Evolutionary conservation across 2,113 vertebrate species (phyloP).

Genomic region (Tympanuchus pallidicinctus): DNA sequence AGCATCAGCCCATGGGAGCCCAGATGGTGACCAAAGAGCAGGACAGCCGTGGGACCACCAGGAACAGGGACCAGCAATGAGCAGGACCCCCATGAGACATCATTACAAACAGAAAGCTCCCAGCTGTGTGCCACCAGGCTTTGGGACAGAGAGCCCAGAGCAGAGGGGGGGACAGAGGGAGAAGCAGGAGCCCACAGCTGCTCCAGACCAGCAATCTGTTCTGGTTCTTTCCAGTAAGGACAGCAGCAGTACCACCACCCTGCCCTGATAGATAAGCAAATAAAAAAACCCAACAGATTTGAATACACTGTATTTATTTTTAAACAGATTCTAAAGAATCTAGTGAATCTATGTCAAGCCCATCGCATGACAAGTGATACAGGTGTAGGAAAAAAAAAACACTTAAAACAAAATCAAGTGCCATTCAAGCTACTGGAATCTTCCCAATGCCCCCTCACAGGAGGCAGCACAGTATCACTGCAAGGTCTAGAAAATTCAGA

Average conservation of each 20-base stretch:
- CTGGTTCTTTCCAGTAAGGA: not conserved
- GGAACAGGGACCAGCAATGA: not conserved
- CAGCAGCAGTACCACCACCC: fast-evolving
- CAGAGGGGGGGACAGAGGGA: fast-evolving
- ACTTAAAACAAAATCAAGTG: slow-evolving; percentile 68
- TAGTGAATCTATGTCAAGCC: slow-evolving; percentile 77
- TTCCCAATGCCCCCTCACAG: slow-evolving; percentile 11
- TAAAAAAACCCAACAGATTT: not conserved
- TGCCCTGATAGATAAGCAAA: not conserved
- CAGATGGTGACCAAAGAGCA: fast-evolving
- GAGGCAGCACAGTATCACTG: slow-evolving; percentile 65
- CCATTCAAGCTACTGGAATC: slow-evolving; percentile 64
- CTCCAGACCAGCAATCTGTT: not conserved
- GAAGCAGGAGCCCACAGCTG: too few relatives aligned
- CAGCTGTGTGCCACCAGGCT: not conserved
- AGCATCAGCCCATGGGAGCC: not conserved
- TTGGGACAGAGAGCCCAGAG: fast-evolving
- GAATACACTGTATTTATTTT: slow-evolving; percentile 79
- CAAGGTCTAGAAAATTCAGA: slow-evolving; percentile 55
- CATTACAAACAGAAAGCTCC: not conserved
- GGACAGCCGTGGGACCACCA: not conserved
- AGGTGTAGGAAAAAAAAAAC: slow-evolving; percentile 52
- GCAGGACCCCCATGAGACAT: not conserved
- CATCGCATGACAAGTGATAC: slow-evolving; percentile 72
- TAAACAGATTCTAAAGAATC: slow-evolving; percentile 81